Evolutionary conservation across 2,888 invertebrate species (phyloP).

Genomic region (Sesia apiformis): DNA sequence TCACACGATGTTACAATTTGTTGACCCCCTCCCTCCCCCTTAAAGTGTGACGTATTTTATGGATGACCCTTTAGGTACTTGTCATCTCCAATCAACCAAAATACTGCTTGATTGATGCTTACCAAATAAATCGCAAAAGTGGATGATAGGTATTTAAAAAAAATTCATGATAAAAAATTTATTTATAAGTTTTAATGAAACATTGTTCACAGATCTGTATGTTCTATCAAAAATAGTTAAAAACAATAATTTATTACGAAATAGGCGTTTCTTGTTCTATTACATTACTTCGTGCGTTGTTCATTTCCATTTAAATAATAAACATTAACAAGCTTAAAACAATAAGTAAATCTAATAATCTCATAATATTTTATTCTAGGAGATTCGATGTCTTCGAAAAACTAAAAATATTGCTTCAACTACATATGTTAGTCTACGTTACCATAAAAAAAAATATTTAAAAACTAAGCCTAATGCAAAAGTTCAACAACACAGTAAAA

Average conservation of each 20-base stretch:
- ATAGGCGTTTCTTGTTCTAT: constrained; percentile 39
- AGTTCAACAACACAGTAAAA: constrained; percentile 56
- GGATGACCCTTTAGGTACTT: too few species aligned
- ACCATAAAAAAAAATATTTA: constrained; percentile 15
- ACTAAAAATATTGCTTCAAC: constrained; percentile 29
- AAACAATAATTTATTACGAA: constrained; percentile 67
- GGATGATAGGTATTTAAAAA: too few species aligned
- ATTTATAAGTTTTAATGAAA: constrained; percentile 59
- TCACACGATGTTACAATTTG: too few species aligned
- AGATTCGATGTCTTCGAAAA: constrained; percentile 47
- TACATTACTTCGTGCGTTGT: constrained; percentile 52
- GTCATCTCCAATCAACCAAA: too few species aligned
- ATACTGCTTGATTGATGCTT: too few species aligned
- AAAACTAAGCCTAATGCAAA: constrained; percentile 21
- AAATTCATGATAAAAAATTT: constrained; percentile 31
- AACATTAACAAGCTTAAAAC: constrained; percentile 50
- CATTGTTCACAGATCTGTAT: constrained; percentile 42
- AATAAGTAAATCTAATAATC: constrained; percentile 51
- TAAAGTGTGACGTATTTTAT: too few species aligned
- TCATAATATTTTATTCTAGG: constrained; percentile 53
- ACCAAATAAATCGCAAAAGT: too few species aligned
- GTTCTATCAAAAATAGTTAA: constrained; percentile 6
- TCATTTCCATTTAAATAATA: constrained; percentile 45
- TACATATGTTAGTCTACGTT: constrained; percentile 14
- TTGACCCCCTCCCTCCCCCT: too few species aligned